Conservation (phyloP, 2,797 vertebrate genomes). For the Poecilia velifera region DNA sequence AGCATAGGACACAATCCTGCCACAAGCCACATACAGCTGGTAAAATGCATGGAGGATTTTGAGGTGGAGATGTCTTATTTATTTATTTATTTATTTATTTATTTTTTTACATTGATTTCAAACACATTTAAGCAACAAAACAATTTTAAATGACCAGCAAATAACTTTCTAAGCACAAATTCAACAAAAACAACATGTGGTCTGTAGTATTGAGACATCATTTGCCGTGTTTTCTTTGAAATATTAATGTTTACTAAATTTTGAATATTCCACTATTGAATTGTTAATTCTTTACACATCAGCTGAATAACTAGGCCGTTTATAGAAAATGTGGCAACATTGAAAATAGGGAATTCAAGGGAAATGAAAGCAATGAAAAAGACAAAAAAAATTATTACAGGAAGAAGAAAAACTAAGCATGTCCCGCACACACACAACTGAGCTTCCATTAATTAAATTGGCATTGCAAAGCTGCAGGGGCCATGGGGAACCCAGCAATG, state of each 20-base stretch:
- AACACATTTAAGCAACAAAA: not conserved
- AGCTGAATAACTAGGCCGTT: not conserved
- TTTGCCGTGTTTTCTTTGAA: not conserved
- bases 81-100: not conserved
- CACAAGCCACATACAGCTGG: not conserved
- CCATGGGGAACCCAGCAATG: not conserved
- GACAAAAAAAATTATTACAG: not conserved
- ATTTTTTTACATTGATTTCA: not conserved
- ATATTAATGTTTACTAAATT: not conserved
- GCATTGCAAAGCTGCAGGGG: not conserved
- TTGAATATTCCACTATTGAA: not conserved
- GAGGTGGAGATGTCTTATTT: not conserved
- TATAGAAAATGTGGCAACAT: not conserved
- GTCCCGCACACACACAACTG: not conserved
- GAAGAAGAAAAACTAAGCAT: not conserved
- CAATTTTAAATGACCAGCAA: not conserved
- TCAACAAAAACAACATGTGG: not conserved
- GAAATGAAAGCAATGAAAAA: not conserved
- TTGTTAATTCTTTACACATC: not conserved
- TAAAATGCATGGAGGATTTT: not conserved
- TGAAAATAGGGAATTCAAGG: not conserved
- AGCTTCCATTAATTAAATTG: not conserved
- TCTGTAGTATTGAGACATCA: not conserved
- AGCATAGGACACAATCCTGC: not conserved
- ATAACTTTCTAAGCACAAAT: not conserved